Evolutionary conservation across 2,797 vertebrate species (phyloP).

Genomic region (Echeneis naucrates): DNA sequence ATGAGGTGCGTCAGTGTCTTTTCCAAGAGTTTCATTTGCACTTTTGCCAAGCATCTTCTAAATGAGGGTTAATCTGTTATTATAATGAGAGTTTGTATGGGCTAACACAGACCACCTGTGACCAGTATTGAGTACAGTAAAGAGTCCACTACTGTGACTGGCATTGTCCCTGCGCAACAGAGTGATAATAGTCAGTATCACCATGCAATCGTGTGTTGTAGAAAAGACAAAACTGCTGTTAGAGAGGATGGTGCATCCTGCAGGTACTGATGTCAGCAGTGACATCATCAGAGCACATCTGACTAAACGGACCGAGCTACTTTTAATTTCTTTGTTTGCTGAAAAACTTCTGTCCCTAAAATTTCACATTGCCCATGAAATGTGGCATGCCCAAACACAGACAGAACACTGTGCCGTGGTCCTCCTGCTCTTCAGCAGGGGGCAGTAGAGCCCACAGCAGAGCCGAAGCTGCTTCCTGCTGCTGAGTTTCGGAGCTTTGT

Average conservation of each 20-base stretch:
- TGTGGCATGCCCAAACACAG: neutral
- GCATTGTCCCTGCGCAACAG: neutral
- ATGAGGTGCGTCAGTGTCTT: constrained; percentile 37
- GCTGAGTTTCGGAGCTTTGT: neutral
- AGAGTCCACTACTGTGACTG: neutral
- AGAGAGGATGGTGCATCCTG: neutral
- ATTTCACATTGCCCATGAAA: constrained; percentile 3
- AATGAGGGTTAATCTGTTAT: constrained; percentile 36
- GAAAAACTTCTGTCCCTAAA: neutral
- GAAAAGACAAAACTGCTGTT: constrained; percentile 9
- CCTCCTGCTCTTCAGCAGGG: constrained; percentile 24
- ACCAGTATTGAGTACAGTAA: neutral
- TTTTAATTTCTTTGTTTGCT: neutral
- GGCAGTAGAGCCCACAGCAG: constrained; percentile 33
- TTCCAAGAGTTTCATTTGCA: constrained; percentile 65
- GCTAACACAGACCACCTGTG: neutral
- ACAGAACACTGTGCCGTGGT: neutral
- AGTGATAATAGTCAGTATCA: neutral
- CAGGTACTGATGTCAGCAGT: constrained; percentile 12
- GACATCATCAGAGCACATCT: neutral
- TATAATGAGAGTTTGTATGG: constrained; percentile 30
- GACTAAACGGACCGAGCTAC: neutral
- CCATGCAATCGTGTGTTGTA: neutral
- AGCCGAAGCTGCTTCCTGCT: no score
- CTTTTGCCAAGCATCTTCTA: constrained; percentile 57